Base-by-base conservation (phyloP, 2,888 invertebrate genomes). In the Epinotia bilunana region DNA sequence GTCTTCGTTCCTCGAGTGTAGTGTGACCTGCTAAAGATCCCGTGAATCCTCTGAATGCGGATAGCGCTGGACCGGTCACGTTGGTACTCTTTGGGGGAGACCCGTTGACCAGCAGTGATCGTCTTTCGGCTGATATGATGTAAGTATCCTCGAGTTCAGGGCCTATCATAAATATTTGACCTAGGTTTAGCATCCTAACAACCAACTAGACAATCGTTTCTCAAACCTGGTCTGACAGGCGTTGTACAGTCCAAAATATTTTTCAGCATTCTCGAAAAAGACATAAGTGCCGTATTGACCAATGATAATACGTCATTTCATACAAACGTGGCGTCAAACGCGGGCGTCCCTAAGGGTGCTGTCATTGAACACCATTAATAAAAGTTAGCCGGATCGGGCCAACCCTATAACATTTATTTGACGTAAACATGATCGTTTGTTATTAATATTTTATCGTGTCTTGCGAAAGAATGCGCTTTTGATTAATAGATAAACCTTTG, bases 341-440 rank as follows among this genome's bases (percentile, higher is more conserved):
- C 70, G n/a, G 33, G 62, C 57, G 65, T 69, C 60, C 70, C 70
- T 61, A 71, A 74, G 65, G 53, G 74, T 64, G 49, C 70, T 74
- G 70, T 74, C 74, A 74, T 74, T 71, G 64, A 43, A 43, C 60
- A 74, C 68, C 74, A 71, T 74, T 74, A 74, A 74, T 74, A 74
- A 74, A 74, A 74, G 74, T 74, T 71, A 71, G 65, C 46, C 74
- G 64, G 64, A 74, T 74, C 74, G 63, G 70, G 64, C 64, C 74
- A 74, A 74, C 74, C 74, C 74, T 71, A 65, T 71, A 74, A 71
- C 74, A 74, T 74, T 71, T 74, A 74, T 74, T 74, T 71, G 74
- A 74, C 74, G 43, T 58, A 46, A 60, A 58, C 65, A 65, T 74
- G 74, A 74, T 74, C 70, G 74, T 71, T 60, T 63, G 60, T 58